Evolutionary conservation across 2,888 invertebrate species (phyloP).

Genomic region (Suillia variegata): DNA sequence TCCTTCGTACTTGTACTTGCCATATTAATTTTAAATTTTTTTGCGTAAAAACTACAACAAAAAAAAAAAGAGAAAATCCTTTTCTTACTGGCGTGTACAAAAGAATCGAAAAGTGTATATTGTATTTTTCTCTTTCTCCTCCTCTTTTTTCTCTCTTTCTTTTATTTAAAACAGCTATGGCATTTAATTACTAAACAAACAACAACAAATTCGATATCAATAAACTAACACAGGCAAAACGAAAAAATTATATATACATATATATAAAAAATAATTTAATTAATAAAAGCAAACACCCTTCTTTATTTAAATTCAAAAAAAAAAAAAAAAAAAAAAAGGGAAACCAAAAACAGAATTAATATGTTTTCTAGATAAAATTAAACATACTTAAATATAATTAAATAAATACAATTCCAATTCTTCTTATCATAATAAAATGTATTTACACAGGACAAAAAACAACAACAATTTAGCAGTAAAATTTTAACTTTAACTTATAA

Average conservation of each 20-base stretch:
- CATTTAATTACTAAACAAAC: slow-evolving; percentile 52
- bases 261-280: neutral
- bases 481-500: neutral
- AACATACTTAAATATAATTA: slow-evolving; percentile 8
- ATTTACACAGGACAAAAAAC: slow-evolving; percentile 27
- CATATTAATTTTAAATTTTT: no score
- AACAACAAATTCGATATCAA: slow-evolving; percentile 21
- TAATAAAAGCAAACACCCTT: slow-evolving; percentile 26
- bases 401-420: slow-evolving; percentile 5
- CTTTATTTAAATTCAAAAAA: slow-evolving; percentile 20
- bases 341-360: slow-evolving; percentile 2
- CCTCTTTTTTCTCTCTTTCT: slow-evolving; percentile 50
- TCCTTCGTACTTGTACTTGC: no score
- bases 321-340: slow-evolving; percentile 1
- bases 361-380: slow-evolving; percentile 33
- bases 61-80: neutral
- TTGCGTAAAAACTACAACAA: neutral
- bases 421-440: slow-evolving; percentile 4
- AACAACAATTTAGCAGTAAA: slow-evolving; percentile 9
- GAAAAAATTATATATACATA: slow-evolving; percentile 1
- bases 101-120: slow-evolving; percentile 42
- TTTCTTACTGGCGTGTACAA: slow-evolving; percentile 32
- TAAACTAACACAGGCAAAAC: slow-evolving; percentile 9
- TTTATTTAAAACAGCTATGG: slow-evolving; percentile 50
- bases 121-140: slow-evolving; percentile 39